Base-by-base conservation (phyloP, 1,140 invertebrate genomes). In the Oscheius sp. region DNA sequence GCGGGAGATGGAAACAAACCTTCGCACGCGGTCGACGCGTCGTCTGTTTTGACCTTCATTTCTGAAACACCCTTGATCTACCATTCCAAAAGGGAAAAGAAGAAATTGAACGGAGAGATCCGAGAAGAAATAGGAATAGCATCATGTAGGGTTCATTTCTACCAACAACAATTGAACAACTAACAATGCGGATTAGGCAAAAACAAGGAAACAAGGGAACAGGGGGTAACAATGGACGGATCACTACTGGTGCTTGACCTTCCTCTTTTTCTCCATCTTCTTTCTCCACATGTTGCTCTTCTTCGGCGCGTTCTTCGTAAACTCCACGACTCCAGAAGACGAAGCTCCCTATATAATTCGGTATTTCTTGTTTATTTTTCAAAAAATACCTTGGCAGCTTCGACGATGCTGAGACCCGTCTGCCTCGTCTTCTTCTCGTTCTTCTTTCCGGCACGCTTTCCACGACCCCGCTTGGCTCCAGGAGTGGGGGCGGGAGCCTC, bases 211-310 rank as follows among this genome's bases (percentile, higher is more conserved):
- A 46, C n/a, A 64, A 45, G 32, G n/a, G 31, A 34, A 31, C 29
- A 32, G 31, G n/a, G 34, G 10, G 29, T 23, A 18, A 7, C 52
- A 61, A 36, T 35, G 3, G n/a, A n/a, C n/a, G n/a, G n/a, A n/a
- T 77, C 58, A 80, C 35, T 70, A 38, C 63, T 82, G 80, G 70
- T 82, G 80, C 46, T 82, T 82, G 49, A 77, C 61, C 61, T 82
- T 82, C 46, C 66, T 36, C 70, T 82, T 79, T 45, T 79, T 79
- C 42, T 78, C 70, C 34, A 79, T 52, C 49, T 79, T 78, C 72
- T 78, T 76, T 58, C 71, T 76, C 75, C 75, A 76, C 73, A 77
- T 77, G 42, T 77, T 77, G 4, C 36, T 59, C 62, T 75, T 73
- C 7, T 72, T 63, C 23, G 64, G 55, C 26, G 38, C 49, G 38